Evolutionary conservation across 64 coral and sea anemone genomes (phyloP).

Genomic region (Porites australiensis): DNA sequence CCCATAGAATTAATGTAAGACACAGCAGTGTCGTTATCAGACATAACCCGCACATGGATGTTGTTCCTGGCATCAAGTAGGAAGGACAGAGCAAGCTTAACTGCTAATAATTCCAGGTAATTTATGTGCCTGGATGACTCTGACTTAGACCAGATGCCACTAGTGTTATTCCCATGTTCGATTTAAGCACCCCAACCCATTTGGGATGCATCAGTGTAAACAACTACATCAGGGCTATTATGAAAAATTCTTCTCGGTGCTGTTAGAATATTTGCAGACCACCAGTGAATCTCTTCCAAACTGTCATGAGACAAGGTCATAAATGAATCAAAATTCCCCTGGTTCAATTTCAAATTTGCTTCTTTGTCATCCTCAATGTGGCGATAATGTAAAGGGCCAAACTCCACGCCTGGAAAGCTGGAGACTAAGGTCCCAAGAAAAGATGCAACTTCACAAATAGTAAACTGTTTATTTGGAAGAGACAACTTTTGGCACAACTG

Average conservation of each 20-base stretch:
- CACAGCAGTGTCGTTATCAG: no score
- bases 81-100: background rate
- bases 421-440: conserved; percentile 58
- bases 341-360: no score
- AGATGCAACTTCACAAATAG: conserved; percentile 56
- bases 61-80: background rate
- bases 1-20: no score
- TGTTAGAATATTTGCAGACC: no score
- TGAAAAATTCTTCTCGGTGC: no score
- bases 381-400: conserved; percentile 8
- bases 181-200: conserved; percentile 31
- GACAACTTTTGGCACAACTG: background rate
- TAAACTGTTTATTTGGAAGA: conserved; percentile 2
- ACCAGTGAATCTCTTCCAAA: no score
- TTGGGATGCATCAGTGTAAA: conserved; percentile 51
- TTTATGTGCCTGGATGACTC: background rate
- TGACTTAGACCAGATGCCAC: background rate
- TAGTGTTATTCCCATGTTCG: conserved; percentile 14
- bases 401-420: conserved; percentile 48
- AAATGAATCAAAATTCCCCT: no score
- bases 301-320: no score
- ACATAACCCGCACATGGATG: no score
- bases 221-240: conserved; percentile 2
- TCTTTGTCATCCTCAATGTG: conserved; percentile 53
- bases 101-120: background rate